phyloP scores from a whole-genome alignment of 1,140 invertebrate species.

The Drosophila simulans region DNA sequence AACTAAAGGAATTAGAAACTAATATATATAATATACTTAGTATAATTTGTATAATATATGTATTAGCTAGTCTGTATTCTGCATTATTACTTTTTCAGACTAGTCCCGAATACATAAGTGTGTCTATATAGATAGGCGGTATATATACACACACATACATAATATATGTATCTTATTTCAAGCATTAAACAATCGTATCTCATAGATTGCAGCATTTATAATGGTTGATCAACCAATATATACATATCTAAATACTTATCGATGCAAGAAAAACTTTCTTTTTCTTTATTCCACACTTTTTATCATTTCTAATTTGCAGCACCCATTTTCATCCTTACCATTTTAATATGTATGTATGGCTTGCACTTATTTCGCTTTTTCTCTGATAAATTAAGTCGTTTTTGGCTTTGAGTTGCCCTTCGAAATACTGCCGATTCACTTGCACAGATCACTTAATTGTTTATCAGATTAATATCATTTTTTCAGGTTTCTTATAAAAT shows the following conservation, averaged over 20 bases:
- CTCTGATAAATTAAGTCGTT: constrained; percentile 2
- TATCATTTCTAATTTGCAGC: constrained; percentile 4
- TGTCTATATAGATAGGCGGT: constrained; percentile 15
- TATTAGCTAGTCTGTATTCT: background rate
- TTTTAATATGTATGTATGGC: constrained; percentile 46
- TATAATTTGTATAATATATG: too few relatives aligned
- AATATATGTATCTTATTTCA: constrained; percentile 18
- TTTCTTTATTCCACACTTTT: background rate
- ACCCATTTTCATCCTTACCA: constrained; percentile 57
- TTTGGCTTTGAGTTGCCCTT: background rate
- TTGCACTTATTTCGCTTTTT: constrained; percentile 27
- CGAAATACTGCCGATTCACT: constrained; percentile 2
- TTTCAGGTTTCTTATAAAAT: constrained; percentile 61
- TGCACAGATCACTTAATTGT: constrained; percentile 1
- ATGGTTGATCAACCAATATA: too few relatives aligned
- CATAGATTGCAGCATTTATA: background rate
- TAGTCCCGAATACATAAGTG: constrained; percentile 7
- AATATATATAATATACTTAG: background rate
- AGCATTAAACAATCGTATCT: background rate
- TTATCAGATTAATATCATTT: constrained; percentile 38
- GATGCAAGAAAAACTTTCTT: background rate
- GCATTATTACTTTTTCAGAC: constrained; percentile 6
- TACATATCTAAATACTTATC: background rate
- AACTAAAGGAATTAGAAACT: background rate
- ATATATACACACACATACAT: constrained; percentile 21